Evolutionary conservation across 2,888 invertebrate species (phyloP), one percentile per base, ranked within the genome.

Genomic region (Lepidocyrtinus sp.): DNA sequence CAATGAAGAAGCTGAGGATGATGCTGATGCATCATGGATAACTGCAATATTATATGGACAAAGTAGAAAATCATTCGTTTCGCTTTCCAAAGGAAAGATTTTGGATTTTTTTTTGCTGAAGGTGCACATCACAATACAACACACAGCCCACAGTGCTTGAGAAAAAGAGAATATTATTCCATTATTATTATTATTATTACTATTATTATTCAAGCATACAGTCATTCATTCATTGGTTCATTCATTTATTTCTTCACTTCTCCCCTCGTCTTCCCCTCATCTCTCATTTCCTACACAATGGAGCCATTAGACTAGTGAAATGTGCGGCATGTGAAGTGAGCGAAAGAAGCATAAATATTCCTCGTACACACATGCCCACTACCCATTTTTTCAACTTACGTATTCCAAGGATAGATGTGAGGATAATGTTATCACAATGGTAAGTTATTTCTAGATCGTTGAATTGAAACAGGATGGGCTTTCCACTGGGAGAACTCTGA

Each of bases 391-490:
- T 50, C 1, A n/a, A 69, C 68, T 61, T 69, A 69, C 61, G 50
- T 75, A 75, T 75, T 75, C 67, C 25, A n/a, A 19, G 75, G 50
- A 75, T 62, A 62, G 69, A 68, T 76, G 64, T 24, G 25, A 19
- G 76, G 69, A 70, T 76, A 70, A 76, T 76, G 76, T 76, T 70
- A 76, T 76, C 75, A 69, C 75, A 75, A 75, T 75, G 61, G 50
- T 68, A 26, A 68, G 50, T 70, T 76, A 71, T 76, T 76, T 71
- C 71, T 71, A 67, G 76, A 77, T 72, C 67, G 77, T 65, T 77
- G 77, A 77, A 77, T 77, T 77, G 77, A 77, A 77, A 77, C 69
- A 63, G 76, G 70, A 70, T 76, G 63, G 62, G 62, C 63, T 27
- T 50, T 50, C 50, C 50, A 50, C 12, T 50, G 50, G 50, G 50